A percentile compares a stretch with the other conserved stretches of the same genome.
Conservation (phyloP, 2,888 invertebrate species). For the Coenonympha glycerion region DNA sequence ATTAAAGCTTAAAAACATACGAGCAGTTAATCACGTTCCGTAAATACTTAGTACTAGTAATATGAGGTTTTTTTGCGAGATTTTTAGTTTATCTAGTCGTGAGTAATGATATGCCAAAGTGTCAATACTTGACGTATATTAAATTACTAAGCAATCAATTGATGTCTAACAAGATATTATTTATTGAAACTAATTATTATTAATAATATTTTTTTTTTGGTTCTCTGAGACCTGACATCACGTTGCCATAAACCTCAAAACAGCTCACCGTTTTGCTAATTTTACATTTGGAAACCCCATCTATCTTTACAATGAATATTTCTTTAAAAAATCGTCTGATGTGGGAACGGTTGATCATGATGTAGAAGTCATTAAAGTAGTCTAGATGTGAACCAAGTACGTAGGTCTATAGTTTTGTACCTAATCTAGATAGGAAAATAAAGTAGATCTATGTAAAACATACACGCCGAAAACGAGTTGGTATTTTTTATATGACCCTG, state of each 20-base stretch:
- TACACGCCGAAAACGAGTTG: no score
- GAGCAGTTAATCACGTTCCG: not conserved
- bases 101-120: slow-evolving; percentile 2
- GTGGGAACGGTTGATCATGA: no score
- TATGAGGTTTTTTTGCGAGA: not conserved
- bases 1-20: not conserved
- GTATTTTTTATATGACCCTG: no score
- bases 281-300: no score
- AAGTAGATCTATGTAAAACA: no score
- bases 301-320: no score
- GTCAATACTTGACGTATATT: not conserved
- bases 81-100: not conserved
- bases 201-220: not conserved
- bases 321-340: no score
- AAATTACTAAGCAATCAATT: slow-evolving; percentile 1
- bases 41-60: not conserved
- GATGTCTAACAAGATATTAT: slow-evolving; percentile 4
- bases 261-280: no score
- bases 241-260: not conserved
- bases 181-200: not conserved
- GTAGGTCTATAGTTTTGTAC: no score
- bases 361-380: no score
- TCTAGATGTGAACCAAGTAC: no score
- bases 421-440: no score
- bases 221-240: not conserved